Percentiles rank a stretch among this genome's conserved stretches.
Conservation (phyloP, 2,888 invertebrate species). For the Acrocera orbiculus region DNA sequence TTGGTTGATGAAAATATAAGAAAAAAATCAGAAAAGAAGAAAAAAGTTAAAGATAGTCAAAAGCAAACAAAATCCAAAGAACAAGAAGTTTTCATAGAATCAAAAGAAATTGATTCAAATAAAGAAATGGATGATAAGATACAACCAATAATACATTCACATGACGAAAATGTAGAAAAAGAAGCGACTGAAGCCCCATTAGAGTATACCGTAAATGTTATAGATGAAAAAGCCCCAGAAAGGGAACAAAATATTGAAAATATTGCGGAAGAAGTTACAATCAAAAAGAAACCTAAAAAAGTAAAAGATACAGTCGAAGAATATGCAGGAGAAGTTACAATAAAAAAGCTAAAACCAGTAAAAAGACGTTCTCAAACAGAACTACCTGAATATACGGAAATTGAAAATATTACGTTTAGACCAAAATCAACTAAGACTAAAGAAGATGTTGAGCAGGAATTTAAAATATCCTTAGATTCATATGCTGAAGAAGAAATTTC, state of each 20-base stretch:
- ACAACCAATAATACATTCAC: slow-evolving; percentile 15
- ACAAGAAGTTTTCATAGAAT: too few relatives aligned
- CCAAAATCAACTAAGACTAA: slow-evolving; percentile 59
- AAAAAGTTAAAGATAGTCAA: too few relatives aligned
- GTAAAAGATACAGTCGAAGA: slow-evolving; percentile 34
- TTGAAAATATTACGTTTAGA: slow-evolving; percentile 63
- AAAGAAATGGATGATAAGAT: too few relatives aligned
- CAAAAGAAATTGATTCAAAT: too few relatives aligned
- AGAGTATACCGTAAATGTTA: slow-evolving; percentile 6
- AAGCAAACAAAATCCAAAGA: too few relatives aligned
- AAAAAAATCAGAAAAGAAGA: too few relatives aligned
- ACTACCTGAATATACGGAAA: slow-evolving; percentile 53
- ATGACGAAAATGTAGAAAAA: slow-evolving; percentile 11
- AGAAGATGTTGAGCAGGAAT: slow-evolving; percentile 79
- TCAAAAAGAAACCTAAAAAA: slow-evolving; percentile 32
- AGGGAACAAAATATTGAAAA: too few relatives aligned
- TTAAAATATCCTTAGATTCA: slow-evolving; percentile 67
- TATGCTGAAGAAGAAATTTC: slow-evolving; percentile 79
- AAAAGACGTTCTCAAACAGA: slow-evolving; percentile 45
- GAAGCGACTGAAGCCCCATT: not conserved
- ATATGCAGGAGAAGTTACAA: slow-evolving; percentile 47
- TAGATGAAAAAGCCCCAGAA: too few relatives aligned
- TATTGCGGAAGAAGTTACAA: slow-evolving; percentile 32
- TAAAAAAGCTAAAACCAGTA: slow-evolving; percentile 53
- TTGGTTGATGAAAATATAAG: too few relatives aligned